Conservation (phyloP, 2,797 vertebrate species). For the Pelodytes ibericus region DNA sequence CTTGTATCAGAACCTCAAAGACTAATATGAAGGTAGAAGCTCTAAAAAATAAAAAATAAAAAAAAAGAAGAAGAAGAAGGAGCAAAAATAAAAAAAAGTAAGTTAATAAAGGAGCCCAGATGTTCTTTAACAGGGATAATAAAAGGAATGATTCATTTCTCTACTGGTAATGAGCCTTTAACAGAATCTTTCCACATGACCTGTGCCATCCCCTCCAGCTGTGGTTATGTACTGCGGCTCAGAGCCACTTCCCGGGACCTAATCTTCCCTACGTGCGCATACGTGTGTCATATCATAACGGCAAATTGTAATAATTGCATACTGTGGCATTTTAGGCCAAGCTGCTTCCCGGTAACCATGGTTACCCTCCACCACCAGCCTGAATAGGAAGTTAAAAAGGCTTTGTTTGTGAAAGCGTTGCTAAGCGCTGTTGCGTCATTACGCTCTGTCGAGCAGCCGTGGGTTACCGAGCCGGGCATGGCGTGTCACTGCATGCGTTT, state of each 20-base stretch:
- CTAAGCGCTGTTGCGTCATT: background rate
- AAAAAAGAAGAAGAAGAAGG: background rate
- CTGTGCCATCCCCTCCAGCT: background rate
- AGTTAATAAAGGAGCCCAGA: background rate
- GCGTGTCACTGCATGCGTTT: background rate
- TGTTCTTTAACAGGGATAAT: background rate
- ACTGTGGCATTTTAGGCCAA: background rate
- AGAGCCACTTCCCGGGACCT: background rate
- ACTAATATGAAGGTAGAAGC: no score
- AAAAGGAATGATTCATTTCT: background rate
- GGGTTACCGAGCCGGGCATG: background rate
- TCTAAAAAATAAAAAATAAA: no score
- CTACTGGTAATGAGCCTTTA: background rate
- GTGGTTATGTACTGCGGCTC: background rate
- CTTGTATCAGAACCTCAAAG: no score
- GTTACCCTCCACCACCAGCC: background rate
- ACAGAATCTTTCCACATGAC: background rate
- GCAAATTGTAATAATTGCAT: background rate
- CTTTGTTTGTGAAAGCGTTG: background rate
- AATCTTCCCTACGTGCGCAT: background rate
- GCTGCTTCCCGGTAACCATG: background rate
- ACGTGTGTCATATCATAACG: background rate
- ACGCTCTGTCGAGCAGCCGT: background rate
- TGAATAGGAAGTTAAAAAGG: background rate
- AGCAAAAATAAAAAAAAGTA: background rate